phyloP scores from a whole-genome alignment of 2,888 invertebrate genomes.

The Aporophyla lueneburgensis region DNA sequence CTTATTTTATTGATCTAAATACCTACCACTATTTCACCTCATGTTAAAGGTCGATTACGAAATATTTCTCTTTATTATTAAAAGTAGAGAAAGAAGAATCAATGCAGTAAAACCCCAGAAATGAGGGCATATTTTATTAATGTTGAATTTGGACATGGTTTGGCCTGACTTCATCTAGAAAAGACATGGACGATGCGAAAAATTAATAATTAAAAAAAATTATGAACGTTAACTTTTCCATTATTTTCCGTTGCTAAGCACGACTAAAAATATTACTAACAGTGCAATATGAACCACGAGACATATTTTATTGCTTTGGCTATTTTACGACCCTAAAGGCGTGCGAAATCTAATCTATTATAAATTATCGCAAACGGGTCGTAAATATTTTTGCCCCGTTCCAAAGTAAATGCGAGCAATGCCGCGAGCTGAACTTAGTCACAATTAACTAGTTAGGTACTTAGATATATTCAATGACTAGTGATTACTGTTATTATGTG shows the following conservation, averaged over 20 bases:
- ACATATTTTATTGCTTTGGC: conserved; percentile 32
- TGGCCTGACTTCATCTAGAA: too few relatives aligned
- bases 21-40: neutral
- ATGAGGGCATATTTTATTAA: neutral
- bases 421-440: conserved; percentile 44
- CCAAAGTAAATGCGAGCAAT: conserved; percentile 39
- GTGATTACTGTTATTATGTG: conserved; percentile 50
- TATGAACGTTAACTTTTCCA: neutral
- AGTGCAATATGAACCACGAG: conserved; percentile 13
- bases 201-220: too few relatives aligned
- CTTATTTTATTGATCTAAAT: too few relatives aligned
- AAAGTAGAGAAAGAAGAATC: neutral
- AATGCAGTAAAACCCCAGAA: neutral
- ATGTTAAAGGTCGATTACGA: neutral
- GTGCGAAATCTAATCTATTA: conserved; percentile 52
- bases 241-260: neutral
- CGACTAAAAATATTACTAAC: neutral
- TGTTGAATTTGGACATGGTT: too few relatives aligned
- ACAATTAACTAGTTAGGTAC: conserved; percentile 32
- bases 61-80: too few relatives aligned
- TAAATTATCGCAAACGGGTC: conserved; percentile 48
- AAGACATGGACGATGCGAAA: neutral
- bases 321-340: conserved; percentile 41
- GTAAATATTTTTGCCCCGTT: conserved; percentile 53
- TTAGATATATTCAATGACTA: conserved; percentile 35